These are phyloP conservation scores for Microctenopoma lineatum DNA, from an alignment of 2,797 vertebrate genomes.

Conservation along the genomic window DNA sequence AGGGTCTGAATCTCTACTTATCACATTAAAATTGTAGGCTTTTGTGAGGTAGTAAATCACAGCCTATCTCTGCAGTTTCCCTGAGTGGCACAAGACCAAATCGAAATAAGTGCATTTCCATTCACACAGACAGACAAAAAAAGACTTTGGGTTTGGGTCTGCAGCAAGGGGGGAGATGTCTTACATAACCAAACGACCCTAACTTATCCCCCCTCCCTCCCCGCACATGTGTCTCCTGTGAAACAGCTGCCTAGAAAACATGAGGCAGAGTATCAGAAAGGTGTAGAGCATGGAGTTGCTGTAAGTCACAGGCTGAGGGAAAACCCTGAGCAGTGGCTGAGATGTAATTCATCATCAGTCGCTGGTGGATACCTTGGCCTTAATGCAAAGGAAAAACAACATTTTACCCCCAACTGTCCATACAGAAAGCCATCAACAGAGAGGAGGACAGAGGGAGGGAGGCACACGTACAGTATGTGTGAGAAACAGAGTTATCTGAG, in stretches of 20 bases:
- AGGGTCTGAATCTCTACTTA: constrained; percentile 54
- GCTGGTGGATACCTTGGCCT: constrained; percentile 64
- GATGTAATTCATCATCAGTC: constrained; percentile 77
- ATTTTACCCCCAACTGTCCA: constrained; percentile 41
- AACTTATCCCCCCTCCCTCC: constrained; percentile 37
- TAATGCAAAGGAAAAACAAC: constrained; percentile 72
- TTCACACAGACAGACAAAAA: constrained; percentile 67
- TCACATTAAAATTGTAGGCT: constrained; percentile 66
- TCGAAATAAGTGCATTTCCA: constrained; percentile 74
- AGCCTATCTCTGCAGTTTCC: constrained; percentile 50
- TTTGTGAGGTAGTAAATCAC: constrained; percentile 53
- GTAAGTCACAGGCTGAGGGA: constrained; percentile 57
- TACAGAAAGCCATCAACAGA: constrained; percentile 30
- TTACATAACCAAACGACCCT: constrained; percentile 71
- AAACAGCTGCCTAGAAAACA: constrained; percentile 60
- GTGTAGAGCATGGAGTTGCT: constrained; percentile 47
- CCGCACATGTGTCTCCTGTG: constrained; percentile 52
- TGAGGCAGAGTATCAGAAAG: constrained; percentile 49
- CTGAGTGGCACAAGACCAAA: constrained; percentile 77
- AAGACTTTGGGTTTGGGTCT: constrained; percentile 41
- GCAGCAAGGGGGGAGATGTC: constrained; percentile 21
- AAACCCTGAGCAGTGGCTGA: constrained; percentile 44
- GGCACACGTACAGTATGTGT: constrained; percentile 14
- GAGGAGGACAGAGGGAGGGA: constrained; percentile 31
- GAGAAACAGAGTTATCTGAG: not conserved